Evolutionary conservation across 2,797 vertebrate genomes (phyloP), one percentile per base, ranked within the genome.

Genomic region (Poliocrania exsul): DNA sequence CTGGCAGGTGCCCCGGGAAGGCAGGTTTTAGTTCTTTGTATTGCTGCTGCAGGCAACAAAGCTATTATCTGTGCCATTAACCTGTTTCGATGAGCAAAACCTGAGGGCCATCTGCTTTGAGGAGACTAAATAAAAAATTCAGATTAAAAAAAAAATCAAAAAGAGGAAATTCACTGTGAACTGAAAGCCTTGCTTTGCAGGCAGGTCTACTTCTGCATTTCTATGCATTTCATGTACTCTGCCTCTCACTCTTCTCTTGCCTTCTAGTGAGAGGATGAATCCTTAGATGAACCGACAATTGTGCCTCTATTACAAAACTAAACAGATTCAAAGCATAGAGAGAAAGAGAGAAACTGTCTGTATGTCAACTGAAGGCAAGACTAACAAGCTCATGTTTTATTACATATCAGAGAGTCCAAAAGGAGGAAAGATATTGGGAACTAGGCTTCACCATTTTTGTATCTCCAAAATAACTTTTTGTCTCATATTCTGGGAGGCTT

Each of bases 241-340:
- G 78, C 51, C 24, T 77, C 87, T 90, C 66, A 66, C 38, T 42
- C n/a, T 77, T 74, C 64, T 82, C 56, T 78, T 79, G 66, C 56
- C 53, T 90, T 89, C 60, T 69, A 78, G 65, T 75, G 84, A 71
- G 71, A 53, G 60, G 91, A 85, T 50, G 91, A 92, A 91, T 86
- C 91, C 92, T 95, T 87, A 91, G 53, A 73, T 93, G 81, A 93
- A 94, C 86, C 35, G 61, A 47, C 14, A 35, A 44, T 78, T 87
- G 49, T 90, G 60, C 33, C 37, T 80, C 79, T 82, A 20, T 86
- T 89, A 62, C 57, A 64, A 61, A 79, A 93, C 53, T 49, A 73
- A 77, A 38, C 51, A 83, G 42, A 66, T 64, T 58, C 4, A 3
- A 87, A 56, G 51, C 87, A 53, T 3, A 85, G 69, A 69, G 51